Percentiles rank a stretch among this genome's conserved stretches.
These are phyloP conservation scores for Scolopax mira DNA, from an alignment of 2,113 vertebrate genomes.

Conservation along the genomic window DNA sequence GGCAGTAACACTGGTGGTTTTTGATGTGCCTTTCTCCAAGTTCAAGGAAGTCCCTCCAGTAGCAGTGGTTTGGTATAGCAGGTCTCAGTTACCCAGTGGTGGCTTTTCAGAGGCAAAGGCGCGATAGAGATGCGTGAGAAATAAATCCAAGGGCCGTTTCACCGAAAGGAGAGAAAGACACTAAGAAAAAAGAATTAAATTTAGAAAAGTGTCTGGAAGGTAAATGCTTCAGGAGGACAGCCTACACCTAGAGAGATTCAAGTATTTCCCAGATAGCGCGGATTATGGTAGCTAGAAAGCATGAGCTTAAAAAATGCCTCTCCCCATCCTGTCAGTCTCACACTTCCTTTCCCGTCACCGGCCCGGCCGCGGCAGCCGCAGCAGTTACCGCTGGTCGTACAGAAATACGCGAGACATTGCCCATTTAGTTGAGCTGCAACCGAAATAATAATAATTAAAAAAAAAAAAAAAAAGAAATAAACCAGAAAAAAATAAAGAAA, in stretches of 20 bases:
- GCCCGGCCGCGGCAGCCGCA: background rate
- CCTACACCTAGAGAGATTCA: slow-evolving; percentile 75
- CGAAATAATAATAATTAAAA: background rate
- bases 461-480: background rate
- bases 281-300: slow-evolving; percentile 51
- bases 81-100: slow-evolving; percentile 75
- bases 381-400: background rate
- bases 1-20: slow-evolving; percentile 88
- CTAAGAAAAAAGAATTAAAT: slow-evolving; percentile 5
- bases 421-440: background rate
- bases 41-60: slow-evolving; percentile 89
- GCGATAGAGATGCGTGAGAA: slow-evolving; percentile 60
- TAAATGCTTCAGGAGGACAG: slow-evolving; percentile 47
- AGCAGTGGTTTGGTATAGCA: slow-evolving; percentile 73
- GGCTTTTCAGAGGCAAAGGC: slow-evolving; percentile 71
- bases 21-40: slow-evolving; percentile 87
- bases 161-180: slow-evolving; percentile 4
- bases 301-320: slow-evolving; percentile 35
- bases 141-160: slow-evolving; percentile 57
- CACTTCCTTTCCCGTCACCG: background rate
- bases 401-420: slow-evolving; percentile 17
- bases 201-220: slow-evolving; percentile 56
- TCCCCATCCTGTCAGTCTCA: slow-evolving; percentile 13
- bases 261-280: slow-evolving; percentile 79
- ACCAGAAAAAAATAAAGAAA: background rate